phyloP scores from a whole-genome alignment of 2,113 vertebrate genomes.

The Gymnobelideus leadbeateri region DNA sequence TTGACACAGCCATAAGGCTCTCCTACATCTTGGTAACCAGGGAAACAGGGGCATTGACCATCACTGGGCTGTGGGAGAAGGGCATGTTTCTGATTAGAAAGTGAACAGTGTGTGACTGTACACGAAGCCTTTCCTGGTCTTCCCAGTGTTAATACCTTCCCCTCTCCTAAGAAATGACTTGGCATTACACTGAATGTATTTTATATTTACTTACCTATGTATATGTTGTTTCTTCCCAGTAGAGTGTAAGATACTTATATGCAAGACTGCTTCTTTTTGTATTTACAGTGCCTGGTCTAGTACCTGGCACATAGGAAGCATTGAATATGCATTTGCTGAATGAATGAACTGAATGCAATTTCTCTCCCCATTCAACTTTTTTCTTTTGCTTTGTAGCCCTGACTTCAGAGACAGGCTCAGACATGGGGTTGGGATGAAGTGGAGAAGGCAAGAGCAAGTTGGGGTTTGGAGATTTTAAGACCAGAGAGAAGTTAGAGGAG shows the following conservation, averaged over 20 bases:
- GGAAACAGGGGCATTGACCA: conserved; percentile 87
- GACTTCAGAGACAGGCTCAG: neutral
- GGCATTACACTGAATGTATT: neutral
- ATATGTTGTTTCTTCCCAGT: neutral
- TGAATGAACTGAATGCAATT: neutral
- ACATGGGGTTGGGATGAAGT: neutral
- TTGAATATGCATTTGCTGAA: neutral
- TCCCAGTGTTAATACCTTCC: neutral
- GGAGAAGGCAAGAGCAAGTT: neutral
- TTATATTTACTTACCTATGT: neutral
- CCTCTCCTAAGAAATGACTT: neutral
- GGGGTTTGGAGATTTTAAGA: neutral
- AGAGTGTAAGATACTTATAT: neutral
- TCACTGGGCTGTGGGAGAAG: conserved; percentile 85
- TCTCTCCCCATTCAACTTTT: neutral
- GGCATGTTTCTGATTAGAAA: neutral
- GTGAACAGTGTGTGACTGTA: neutral
- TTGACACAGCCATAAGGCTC: conserved; percentile 81
- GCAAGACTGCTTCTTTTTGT: neutral
- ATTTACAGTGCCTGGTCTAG: neutral
- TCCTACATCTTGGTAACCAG: conserved; percentile 79
- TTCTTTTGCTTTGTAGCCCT: neutral
- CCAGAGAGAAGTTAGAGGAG: neutral
- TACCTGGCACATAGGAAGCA: neutral
- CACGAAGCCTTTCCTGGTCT: neutral